Base-by-base conservation (phyloP, 2,113 vertebrate species). In the Indicator maculatus region DNA sequence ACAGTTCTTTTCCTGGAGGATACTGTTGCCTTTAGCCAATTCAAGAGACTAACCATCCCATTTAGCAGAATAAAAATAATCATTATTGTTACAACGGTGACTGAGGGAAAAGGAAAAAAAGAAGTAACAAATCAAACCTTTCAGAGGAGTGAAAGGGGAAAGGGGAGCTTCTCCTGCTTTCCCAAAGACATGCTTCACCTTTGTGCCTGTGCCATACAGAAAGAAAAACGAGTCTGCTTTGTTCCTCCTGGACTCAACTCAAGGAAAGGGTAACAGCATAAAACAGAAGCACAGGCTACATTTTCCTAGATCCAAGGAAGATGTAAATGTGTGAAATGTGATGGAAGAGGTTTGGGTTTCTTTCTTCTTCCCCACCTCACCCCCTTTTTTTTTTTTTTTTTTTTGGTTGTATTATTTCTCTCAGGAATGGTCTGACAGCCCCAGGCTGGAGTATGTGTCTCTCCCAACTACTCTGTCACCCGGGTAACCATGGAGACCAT, bases 401-500 rank as follows among this genome's bases (percentile, higher is more conserved):
- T 27, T 39, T 21, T 33, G 64, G 31, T 61, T 27, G 82, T 66
- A 74, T 92, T 86, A 78, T 92, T 92, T 94, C 94, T 97, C 96
- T 93, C 93, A 96, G 96, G 97, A 97, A 96, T 92, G 96, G 95
- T 93, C 97, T 98, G 97, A 97, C 97, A 98, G 97, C 98, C 97
- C 96, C 96, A 96, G 97, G 97, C 97, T 98, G 90, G 97, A 98
- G 96, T 97, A 94, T 96, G 96, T 97, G 96, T 98, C 97, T 98
- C 96, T 98, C 96, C 96, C 97, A 98, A 97, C 97, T 98, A 95
- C 97, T 98, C 97, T 97, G 97, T 98, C 98, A 98, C 98, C 98
- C 98, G 96, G 97, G 98, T 98, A 98, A 98, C 98, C 97, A 98
- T 98, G 96, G 98, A 96, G 97, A 98, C 98, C 92, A 98, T 97